Base-by-base conservation (phyloP, 2,888 invertebrate species). In the Heteromurus nitidus region DNA sequence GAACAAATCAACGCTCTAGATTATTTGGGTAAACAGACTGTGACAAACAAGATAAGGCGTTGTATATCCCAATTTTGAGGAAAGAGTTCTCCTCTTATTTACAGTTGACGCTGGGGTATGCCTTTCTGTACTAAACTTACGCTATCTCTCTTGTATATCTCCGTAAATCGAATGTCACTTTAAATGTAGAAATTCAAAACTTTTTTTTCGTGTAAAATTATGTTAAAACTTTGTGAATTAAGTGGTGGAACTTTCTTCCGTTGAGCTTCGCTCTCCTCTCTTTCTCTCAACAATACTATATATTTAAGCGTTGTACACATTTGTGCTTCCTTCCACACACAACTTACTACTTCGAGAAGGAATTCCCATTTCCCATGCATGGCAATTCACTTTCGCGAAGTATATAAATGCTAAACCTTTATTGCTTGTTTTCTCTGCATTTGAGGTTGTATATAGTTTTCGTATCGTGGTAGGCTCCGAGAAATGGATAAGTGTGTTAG, bases 161-260 rank as follows among this genome's bases (percentile, higher is more conserved):
- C n/a, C 24, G 9, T 11, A 26, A 26, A 55, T 55, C 9, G 31
- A 62, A 72, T 72, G 72, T 47, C 72, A 72, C 72, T 70, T 55
- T 70, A 58, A 70, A 30, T 24, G 42, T 22, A 72, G 28, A 47
- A 72, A 44, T 72, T 44, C 36, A 53, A 13, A 64, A 74, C 64
- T 64, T 64, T 73, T 62, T 73, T 26, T 36, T 18, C 1, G 22
- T 64, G 30, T 50, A 36, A 53, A 74, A 74, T 74, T 74, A 74
- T 74, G 73, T 53, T 64, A 64, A 74, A 74, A 74, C 50, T 74
- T 74, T 74, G 64, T 50, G 53, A 74, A 74, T 74, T 74, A 73
- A 74, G 64, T 74, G 44, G 28, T 47, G n/a, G 16, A 64, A 74
- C 73, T 74, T 64, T 50, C 24, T 42, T 44, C 9, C 64, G 62